These are phyloP conservation scores for Colaptes auratus DNA, from an alignment of 2,113 vertebrate genomes.

Conservation along the genomic window DNA sequence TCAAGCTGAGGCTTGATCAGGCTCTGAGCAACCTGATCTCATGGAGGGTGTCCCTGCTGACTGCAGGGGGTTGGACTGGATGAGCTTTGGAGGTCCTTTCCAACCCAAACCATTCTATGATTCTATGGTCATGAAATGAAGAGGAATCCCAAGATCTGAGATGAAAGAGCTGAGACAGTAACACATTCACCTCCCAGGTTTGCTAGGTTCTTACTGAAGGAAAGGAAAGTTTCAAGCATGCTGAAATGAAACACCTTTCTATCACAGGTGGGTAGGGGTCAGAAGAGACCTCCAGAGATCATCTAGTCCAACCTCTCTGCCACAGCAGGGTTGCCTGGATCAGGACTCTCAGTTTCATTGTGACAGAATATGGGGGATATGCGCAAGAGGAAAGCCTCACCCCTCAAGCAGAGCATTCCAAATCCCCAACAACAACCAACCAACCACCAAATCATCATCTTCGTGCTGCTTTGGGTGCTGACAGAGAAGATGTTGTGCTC, in stretches of 20 bases:
- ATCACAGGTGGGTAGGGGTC: not conserved
- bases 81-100: no score
- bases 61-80: no score
- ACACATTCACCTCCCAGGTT: not conserved
- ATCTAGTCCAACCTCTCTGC: no score
- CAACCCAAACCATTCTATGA: no score
- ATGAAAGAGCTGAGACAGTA: not conserved
- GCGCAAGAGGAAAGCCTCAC: not conserved
- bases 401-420: not conserved
- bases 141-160: not conserved
- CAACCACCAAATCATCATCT: not conserved
- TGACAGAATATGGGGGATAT: not conserved
- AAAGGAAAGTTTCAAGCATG: not conserved
- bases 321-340: no score
- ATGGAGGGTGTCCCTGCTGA: no score
- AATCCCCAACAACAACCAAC: fast-evolving
- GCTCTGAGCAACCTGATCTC: no score
- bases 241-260: not conserved
- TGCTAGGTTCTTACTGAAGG: not conserved
- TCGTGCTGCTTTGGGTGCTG: not conserved
- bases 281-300: no score
- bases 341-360: not conserved
- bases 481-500: not conserved
- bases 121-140: not conserved
- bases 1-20: no score